These are phyloP conservation scores for Pangasius macronema DNA, from an alignment of 2,797 vertebrate genomes.

Conservation along the genomic window DNA sequence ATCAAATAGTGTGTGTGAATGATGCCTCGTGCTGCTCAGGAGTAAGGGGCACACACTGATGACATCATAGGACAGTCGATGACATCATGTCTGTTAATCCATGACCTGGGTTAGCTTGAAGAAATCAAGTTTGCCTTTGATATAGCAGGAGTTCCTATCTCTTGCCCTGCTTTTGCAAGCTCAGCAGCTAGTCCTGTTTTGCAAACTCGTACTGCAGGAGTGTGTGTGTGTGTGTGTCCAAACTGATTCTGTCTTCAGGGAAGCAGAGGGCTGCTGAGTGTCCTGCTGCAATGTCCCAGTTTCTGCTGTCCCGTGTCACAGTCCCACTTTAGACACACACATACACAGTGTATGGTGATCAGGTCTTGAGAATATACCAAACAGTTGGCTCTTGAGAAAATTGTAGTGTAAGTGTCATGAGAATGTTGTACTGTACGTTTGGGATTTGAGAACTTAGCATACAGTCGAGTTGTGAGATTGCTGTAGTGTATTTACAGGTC, in stretches of 20 bases:
- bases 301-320: neutral
- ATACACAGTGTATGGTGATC: neutral
- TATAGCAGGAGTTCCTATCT: neutral
- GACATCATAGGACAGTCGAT: neutral
- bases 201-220: neutral
- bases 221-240: slow-evolving; percentile 14
- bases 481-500: no score
- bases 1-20: neutral
- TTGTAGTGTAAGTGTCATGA: neutral
- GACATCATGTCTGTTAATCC: neutral
- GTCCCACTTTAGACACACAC: neutral
- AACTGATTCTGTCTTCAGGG: neutral
- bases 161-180: neutral
- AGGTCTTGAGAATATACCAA: neutral
- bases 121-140: neutral
- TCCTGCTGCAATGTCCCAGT: slow-evolving; percentile 12
- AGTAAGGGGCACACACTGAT: neutral
- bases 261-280: slow-evolving; percentile 10
- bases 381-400: neutral
- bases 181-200: neutral
- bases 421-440: neutral
- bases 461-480: no score
- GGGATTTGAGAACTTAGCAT: no score
- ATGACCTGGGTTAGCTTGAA: neutral
- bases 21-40: neutral